phyloP scores from a whole-genome alignment of 2,888 invertebrate species.

The Clivina fossor region DNA sequence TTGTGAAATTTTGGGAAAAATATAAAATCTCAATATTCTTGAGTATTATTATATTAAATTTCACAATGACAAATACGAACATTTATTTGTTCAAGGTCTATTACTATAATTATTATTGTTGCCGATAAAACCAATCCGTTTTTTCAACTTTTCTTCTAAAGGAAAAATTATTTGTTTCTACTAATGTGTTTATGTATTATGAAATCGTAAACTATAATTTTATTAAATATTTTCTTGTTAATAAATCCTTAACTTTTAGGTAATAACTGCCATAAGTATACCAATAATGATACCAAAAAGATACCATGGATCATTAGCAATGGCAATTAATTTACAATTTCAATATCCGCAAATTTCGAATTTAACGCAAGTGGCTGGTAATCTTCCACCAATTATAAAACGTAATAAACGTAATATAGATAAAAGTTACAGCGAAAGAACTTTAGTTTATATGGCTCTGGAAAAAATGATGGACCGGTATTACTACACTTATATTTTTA shows the following conservation, averaged over 20 bases:
- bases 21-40: too few species aligned
- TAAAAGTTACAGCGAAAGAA: constrained; percentile 43
- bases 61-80: too few species aligned
- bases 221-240: too few species aligned
- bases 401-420: constrained; percentile 39
- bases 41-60: too few species aligned
- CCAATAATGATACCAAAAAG: constrained; percentile 60
- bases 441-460: constrained; percentile 46
- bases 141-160: too few species aligned
- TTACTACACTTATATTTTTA: background rate
- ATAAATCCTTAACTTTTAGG: constrained; percentile 59
- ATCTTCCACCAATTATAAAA: constrained; percentile 46
- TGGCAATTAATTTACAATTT: constrained; percentile 66
- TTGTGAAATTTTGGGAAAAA: too few species aligned
- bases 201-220: too few species aligned
- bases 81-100: too few species aligned
- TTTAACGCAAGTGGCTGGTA: constrained; percentile 43
- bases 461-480: constrained; percentile 48
- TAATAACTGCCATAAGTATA: constrained; percentile 55
- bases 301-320: constrained; percentile 57
- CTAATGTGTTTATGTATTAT: too few species aligned
- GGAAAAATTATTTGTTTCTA: too few species aligned
- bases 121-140: too few species aligned
- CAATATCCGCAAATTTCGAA: constrained; percentile 56
- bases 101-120: too few species aligned